Conservation (phyloP, 1,140 invertebrate species). For the Bombus huntii region DNA sequence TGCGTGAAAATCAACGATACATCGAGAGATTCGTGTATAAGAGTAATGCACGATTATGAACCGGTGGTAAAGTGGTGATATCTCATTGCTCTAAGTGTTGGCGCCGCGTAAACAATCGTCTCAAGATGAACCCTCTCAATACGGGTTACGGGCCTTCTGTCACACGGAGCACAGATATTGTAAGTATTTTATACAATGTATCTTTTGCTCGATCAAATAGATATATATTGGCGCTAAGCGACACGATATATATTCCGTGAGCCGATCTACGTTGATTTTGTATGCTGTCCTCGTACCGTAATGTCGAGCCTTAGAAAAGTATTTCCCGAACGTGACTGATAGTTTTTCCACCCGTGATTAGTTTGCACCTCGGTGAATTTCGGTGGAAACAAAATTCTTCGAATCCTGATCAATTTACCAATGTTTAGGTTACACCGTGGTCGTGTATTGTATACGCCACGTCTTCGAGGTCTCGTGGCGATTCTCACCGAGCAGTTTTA, state of each 20-base stretch:
- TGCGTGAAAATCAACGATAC: conserved; percentile 66
- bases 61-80: conserved; percentile 57
- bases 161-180: conserved; percentile 62
- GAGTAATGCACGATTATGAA: conserved; percentile 43
- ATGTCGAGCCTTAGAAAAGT: neutral
- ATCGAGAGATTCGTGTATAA: conserved; percentile 42
- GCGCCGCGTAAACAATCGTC: conserved; percentile 47
- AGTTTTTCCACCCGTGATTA: neutral
- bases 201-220: neutral
- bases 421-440: conserved; percentile 42
- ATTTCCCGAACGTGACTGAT: neutral
- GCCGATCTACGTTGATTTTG: neutral
- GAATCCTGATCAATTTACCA: neutral
- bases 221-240: neutral
- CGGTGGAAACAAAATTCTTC: neutral
- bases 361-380: neutral
- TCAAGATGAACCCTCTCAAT: conserved; percentile 70
- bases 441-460: conserved; percentile 29
- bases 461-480: conserved; percentile 56
- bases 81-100: conserved; percentile 32
- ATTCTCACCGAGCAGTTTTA: conserved; percentile 65
- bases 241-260: neutral
- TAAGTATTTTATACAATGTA: conserved; percentile 64
- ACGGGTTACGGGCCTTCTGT: conserved; percentile 69
- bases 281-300: neutral